These are phyloP conservation scores for Oligia strigilis DNA, from an alignment of 2,888 invertebrate genomes.

Conservation along the genomic window DNA sequence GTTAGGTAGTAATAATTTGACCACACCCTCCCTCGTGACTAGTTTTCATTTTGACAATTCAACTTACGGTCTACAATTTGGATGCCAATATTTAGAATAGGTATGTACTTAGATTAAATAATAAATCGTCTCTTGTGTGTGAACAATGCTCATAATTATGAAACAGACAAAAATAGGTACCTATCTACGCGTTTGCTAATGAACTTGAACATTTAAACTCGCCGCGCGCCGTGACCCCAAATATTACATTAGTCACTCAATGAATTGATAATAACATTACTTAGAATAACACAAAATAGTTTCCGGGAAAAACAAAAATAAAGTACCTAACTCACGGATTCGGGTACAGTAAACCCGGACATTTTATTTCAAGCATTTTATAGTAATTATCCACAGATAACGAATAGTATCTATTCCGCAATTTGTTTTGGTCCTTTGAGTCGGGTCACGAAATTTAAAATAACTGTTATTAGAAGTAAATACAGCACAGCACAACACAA, in stretches of 20 bases:
- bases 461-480: neutral
- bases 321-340: neutral
- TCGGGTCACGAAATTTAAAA: neutral
- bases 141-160: conserved; percentile 13
- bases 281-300: neutral
- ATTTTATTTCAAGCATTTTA: neutral
- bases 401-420: too few relatives aligned
- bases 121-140: neutral
- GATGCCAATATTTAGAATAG: neutral
- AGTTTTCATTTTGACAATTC: neutral
- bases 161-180: neutral
- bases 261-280: conserved; percentile 18
- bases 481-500: neutral
- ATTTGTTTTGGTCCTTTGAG: neutral
- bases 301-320: neutral
- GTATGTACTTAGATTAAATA: neutral
- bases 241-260: conserved; percentile 17
- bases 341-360: neutral
- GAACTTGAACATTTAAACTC: conserved; percentile 44
- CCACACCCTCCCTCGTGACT: neutral
- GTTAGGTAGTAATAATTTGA: too few relatives aligned
- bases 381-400: neutral
- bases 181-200: conserved; percentile 23
- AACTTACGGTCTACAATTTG: neutral
- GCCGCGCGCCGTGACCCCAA: conserved; percentile 28